Conservation (phyloP, 2,113 vertebrate genomes). For the Argyrosomus japonicus region DNA sequence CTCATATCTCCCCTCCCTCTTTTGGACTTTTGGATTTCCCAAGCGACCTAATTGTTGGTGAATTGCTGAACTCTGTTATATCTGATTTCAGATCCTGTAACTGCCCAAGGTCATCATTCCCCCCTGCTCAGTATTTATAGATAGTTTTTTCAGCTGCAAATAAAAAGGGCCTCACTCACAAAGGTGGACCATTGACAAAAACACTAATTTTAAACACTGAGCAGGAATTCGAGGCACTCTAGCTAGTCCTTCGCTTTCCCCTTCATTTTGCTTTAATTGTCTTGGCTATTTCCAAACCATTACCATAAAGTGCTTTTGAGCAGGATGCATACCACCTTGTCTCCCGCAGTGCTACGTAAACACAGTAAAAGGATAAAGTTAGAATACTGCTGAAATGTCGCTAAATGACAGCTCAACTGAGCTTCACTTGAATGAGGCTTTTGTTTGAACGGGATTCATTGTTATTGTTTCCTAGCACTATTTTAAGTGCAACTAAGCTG, state of each 20-base stretch:
- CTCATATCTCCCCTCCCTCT: conserved; percentile 13
- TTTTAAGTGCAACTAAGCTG: conserved; percentile 53
- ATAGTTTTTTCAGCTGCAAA: conserved; percentile 73
- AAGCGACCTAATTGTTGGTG: conserved; percentile 57
- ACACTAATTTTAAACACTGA: conserved; percentile 63
- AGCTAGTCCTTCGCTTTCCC: conserved; percentile 61
- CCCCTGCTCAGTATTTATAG: conserved; percentile 65
- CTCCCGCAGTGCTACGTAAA: conserved; percentile 67
- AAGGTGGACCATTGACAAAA: conserved; percentile 63
- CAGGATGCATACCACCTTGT: conserved; percentile 63
- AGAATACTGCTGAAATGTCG: conserved; percentile 55
- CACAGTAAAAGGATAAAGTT: conserved; percentile 70
- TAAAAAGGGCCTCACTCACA: conserved; percentile 64
- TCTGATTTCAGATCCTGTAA: conserved; percentile 63
- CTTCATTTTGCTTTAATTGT: conserved; percentile 77
- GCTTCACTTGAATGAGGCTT: conserved; percentile 67
- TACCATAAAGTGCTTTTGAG: conserved; percentile 71
- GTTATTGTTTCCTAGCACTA: conserved; percentile 75
- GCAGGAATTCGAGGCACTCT: conserved; percentile 70
- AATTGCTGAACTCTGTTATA: conserved; percentile 56
- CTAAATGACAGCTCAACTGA: conserved; percentile 54
- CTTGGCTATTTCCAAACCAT: conserved; percentile 73
- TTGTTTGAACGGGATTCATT: conserved; percentile 71
- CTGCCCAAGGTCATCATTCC: conserved; percentile 41
- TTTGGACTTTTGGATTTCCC: conserved; percentile 45